A percentile compares a stretch with the other conserved stretches of the same genome.
Conservation (phyloP, 2,888 invertebrate species). For the Euzetes globulus region DNA sequence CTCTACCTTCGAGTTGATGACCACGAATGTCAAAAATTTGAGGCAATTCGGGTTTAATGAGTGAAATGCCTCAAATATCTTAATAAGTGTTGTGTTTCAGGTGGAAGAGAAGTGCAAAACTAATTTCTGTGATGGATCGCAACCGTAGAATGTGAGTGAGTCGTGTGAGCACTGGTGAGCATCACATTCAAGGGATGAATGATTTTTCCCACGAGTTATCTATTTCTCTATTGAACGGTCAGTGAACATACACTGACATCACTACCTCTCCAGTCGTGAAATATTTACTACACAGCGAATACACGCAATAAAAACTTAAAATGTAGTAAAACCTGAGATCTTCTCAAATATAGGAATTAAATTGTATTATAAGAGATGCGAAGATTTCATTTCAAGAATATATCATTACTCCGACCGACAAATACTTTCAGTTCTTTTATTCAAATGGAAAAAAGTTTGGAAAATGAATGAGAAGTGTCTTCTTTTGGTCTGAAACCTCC, state of each 20-base stretch:
- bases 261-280: conserved; percentile 1
- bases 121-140: conserved; percentile 16
- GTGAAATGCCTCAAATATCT: conserved; percentile 11
- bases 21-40: conserved; percentile 10
- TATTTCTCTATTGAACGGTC: conserved; percentile 28
- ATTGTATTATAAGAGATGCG: not conserved
- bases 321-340: not conserved
- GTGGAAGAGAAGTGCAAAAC: conserved; percentile 15
- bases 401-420: not conserved
- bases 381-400: not conserved
- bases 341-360: conserved; percentile 17
- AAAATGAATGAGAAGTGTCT: not conserved
- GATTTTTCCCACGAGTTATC: conserved; percentile 32
- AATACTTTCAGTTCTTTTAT: not conserved
- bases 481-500: not conserved
- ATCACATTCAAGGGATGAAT: conserved; percentile 29
- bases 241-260: conserved; percentile 17
- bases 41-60: not conserved
- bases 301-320: conserved; percentile 17
- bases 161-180: conserved; percentile 25
- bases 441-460: not conserved
- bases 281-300: conserved; percentile 6
- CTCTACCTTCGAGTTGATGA: not conserved
- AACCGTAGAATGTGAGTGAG: not conserved
- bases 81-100: not conserved